Evolutionary conservation across 2,888 invertebrate species (phyloP).

Genomic region (Anagyrus pseudococci): DNA sequence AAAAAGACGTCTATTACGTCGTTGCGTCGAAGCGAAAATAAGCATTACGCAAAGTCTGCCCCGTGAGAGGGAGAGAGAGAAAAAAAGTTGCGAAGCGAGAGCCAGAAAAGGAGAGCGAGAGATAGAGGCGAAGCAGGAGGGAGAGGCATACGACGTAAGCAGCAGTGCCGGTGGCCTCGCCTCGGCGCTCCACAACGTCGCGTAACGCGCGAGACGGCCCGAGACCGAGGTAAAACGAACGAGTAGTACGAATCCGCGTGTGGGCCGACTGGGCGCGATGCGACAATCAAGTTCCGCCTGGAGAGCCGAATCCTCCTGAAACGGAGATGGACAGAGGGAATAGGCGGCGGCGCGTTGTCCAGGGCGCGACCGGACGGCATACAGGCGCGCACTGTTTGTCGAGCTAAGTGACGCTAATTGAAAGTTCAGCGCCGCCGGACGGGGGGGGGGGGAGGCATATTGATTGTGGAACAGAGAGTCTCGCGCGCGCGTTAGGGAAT

Average conservation of each 20-base stretch:
- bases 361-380: neutral
- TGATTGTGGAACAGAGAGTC: too few relatives aligned
- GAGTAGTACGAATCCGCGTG: neutral
- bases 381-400: conserved; percentile 53
- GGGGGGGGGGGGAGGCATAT: conserved; percentile 44
- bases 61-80: neutral
- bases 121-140: neutral
- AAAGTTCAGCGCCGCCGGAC: conserved; percentile 46
- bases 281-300: neutral
- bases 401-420: conserved; percentile 61
- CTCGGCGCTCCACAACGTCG: neutral
- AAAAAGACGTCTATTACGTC: too few relatives aligned
- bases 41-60: too few relatives aligned
- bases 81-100: neutral
- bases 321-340: too few relatives aligned
- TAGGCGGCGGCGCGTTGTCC: neutral
- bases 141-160: neutral
- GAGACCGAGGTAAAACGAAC: too few relatives aligned
- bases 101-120: neutral
- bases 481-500: neutral
- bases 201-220: neutral
- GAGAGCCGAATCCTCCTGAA: too few relatives aligned
- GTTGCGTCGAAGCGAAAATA: too few relatives aligned
- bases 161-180: too few relatives aligned
- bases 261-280: neutral